Percentiles rank a stretch among this genome's conserved stretches.
Conservation (phyloP, 2,888 invertebrate genomes). For the Cheilosia scutellata region DNA sequence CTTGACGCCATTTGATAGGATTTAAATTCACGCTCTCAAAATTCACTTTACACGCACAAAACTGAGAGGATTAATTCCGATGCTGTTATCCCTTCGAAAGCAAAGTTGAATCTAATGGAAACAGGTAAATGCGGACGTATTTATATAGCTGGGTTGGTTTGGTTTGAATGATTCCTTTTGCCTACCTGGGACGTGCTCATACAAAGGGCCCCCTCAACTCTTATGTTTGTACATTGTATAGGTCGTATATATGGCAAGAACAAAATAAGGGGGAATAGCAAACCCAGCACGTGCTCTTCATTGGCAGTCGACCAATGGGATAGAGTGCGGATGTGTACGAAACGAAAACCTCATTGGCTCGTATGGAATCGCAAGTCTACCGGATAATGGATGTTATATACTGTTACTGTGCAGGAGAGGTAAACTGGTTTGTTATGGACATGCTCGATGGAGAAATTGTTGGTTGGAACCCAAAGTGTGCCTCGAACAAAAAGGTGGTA, state of each 20-base stretch:
- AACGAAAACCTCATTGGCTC: conserved; percentile 64
- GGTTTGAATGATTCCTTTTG: neutral
- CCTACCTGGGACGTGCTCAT: conserved; percentile 64
- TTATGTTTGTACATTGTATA: conserved; percentile 2
- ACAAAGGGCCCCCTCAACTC: conserved; percentile 47
- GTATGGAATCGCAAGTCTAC: conserved; percentile 17
- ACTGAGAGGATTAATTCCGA: conserved; percentile 27
- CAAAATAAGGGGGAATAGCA: conserved; percentile 37
- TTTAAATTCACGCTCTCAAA: conserved; percentile 31
- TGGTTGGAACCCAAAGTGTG: conserved; percentile 15
- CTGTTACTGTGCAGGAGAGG: conserved; percentile 25
- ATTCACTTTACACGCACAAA: conserved; percentile 48
- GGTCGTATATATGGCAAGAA: conserved; percentile 4
- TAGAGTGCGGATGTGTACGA: conserved; percentile 76
- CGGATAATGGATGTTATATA: conserved; percentile 10
- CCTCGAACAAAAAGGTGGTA: neutral
- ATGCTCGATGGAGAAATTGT: conserved; percentile 66
- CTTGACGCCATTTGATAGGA: conserved; percentile 81
- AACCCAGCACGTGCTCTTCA: conserved; percentile 82
- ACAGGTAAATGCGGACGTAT: conserved; percentile 62
- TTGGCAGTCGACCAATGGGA: conserved; percentile 79
- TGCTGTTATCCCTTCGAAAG: conserved; percentile 76
- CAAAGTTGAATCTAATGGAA: conserved; percentile 70
- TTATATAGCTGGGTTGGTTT: conserved; percentile 38
- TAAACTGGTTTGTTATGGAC: conserved; percentile 54